Percentiles rank a stretch among this genome's conserved stretches.
These are phyloP conservation scores for Colletes latitarsis DNA, from an alignment of 1,140 invertebrate genomes.

Conservation along the genomic window DNA sequence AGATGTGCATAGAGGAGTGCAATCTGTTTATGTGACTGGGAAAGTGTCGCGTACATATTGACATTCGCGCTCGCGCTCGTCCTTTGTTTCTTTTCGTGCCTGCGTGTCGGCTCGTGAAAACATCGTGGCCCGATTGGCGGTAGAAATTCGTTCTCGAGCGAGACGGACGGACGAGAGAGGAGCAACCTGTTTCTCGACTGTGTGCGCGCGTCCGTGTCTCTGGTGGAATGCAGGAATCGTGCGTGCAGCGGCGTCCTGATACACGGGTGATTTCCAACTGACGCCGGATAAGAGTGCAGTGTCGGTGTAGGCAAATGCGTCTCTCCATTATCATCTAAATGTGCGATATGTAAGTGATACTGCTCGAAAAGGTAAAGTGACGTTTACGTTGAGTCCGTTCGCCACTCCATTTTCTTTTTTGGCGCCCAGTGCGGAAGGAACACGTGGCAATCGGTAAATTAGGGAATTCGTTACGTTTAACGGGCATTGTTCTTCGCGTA, in stretches of 20 bases:
- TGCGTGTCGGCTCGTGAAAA: neutral
- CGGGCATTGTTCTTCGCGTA: neutral
- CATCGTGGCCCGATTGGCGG: slow-evolving; percentile 31
- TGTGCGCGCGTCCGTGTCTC: slow-evolving; percentile 30
- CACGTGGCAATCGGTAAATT: slow-evolving; percentile 25
- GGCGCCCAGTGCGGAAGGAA: slow-evolving; percentile 12
- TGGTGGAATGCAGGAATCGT: slow-evolving; percentile 63
- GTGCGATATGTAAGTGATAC: slow-evolving; percentile 2
- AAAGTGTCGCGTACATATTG: slow-evolving; percentile 28
- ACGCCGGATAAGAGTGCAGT: slow-evolving; percentile 39
- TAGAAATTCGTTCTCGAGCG: slow-evolving; percentile 41
- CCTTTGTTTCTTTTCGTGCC: slow-evolving; percentile 14
- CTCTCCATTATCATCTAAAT: slow-evolving; percentile 16
- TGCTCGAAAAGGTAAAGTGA: slow-evolving; percentile 37
- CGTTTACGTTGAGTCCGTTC: neutral
- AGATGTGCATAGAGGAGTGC: slow-evolving; percentile 10
- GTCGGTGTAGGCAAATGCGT: slow-evolving; percentile 12
- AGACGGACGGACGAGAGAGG: slow-evolving; percentile 24
- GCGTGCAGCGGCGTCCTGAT: slow-evolving; percentile 47
- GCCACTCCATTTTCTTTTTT: neutral
- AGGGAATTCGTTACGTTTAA: neutral
- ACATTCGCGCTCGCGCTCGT: slow-evolving; percentile 5
- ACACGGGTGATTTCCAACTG: slow-evolving; percentile 43
- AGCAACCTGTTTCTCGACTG: slow-evolving; percentile 48
- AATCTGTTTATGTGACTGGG: slow-evolving; percentile 39